Conservation (phyloP, 2,797 vertebrate genomes). For the Characodon lateralis region DNA sequence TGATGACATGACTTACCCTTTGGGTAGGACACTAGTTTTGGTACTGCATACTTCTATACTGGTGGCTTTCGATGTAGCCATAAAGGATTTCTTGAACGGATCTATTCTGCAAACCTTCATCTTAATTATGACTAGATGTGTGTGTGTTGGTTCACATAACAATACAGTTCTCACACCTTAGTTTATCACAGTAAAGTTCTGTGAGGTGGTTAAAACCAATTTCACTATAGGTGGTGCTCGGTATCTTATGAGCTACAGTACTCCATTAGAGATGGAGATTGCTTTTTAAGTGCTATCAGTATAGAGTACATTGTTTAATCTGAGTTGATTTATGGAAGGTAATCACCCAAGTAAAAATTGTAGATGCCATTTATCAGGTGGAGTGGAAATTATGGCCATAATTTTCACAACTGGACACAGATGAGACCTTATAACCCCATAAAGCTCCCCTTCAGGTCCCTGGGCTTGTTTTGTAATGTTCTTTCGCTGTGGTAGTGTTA, state of each 20-base stretch:
- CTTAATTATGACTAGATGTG: constrained; percentile 2
- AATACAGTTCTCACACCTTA: constrained; percentile 29
- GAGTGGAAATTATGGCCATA: constrained; percentile 86
- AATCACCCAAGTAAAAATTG: constrained; percentile 81
- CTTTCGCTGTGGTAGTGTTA: constrained; percentile 73
- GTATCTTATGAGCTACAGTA: constrained; percentile 65
- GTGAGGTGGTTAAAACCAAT: constrained; percentile 35
- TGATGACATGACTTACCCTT: constrained; percentile 77
- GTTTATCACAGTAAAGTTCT: constrained; percentile 40
- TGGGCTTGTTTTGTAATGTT: constrained; percentile 81
- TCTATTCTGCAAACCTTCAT: constrained; percentile 5
- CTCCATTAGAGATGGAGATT: constrained; percentile 76
- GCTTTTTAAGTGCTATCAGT: constrained; percentile 78
- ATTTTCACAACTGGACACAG: constrained; percentile 80
- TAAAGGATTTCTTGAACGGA: constrained; percentile 12
- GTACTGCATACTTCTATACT: constrained; percentile 44
- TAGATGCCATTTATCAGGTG: constrained; percentile 81
- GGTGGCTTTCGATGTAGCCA: constrained; percentile 35
- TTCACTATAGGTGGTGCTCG: constrained; percentile 58
- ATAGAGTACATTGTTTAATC: constrained; percentile 74
- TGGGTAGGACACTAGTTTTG: constrained; percentile 66
- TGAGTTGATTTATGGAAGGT: constrained; percentile 83
- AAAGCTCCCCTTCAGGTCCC: constrained; percentile 60
- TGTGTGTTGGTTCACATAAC: constrained; percentile 8
- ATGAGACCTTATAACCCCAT: constrained; percentile 76